Percentiles rank a stretch among this genome's conserved stretches.
Evolutionary conservation across 2,888 invertebrate genomes (phyloP).

Genomic region (Platycheirus rosarum): DNA sequence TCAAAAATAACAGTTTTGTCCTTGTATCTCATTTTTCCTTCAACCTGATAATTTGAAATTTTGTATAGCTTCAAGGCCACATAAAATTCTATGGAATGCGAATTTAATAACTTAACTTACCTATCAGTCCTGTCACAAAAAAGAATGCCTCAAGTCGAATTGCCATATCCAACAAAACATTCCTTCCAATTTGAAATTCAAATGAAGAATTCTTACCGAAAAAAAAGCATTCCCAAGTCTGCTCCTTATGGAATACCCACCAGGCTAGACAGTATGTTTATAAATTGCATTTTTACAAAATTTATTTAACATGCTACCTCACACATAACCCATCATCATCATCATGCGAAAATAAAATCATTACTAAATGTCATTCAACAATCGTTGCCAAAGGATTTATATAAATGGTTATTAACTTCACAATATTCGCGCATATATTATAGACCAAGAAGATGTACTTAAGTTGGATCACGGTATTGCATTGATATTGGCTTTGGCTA

Average conservation of each 20-base stretch:
- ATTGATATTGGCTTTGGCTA: not conserved
- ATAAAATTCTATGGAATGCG: too few species aligned
- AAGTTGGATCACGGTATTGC: not conserved
- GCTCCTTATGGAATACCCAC: not conserved
- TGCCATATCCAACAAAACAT: not conserved
- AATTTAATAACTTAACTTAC: not conserved
- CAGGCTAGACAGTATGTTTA: conserved; percentile 19
- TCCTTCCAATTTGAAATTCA: conserved; percentile 13
- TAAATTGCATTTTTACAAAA: conserved; percentile 70
- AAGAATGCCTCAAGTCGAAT: not conserved
- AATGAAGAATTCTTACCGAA: conserved; percentile 20
- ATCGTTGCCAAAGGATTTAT: conserved; percentile 71
- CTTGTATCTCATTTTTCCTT: too few species aligned
- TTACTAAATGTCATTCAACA: conserved; percentile 73
- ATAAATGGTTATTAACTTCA: conserved; percentile 72
- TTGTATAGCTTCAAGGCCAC: too few species aligned
- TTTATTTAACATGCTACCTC: conserved; percentile 72
- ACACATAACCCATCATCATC: conserved; percentile 72
- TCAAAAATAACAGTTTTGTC: too few species aligned
- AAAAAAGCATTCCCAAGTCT: not conserved
- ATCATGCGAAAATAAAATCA: conserved; percentile 72
- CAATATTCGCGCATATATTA: conserved; percentile 71
- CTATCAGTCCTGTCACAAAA: not conserved
- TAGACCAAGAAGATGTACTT: too few species aligned
- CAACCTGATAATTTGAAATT: too few species aligned